Percentiles rank a stretch among this genome's conserved stretches.
Evolutionary conservation across 2,888 invertebrate genomes (phyloP).

Genomic region (Folsomia manolachei): DNA sequence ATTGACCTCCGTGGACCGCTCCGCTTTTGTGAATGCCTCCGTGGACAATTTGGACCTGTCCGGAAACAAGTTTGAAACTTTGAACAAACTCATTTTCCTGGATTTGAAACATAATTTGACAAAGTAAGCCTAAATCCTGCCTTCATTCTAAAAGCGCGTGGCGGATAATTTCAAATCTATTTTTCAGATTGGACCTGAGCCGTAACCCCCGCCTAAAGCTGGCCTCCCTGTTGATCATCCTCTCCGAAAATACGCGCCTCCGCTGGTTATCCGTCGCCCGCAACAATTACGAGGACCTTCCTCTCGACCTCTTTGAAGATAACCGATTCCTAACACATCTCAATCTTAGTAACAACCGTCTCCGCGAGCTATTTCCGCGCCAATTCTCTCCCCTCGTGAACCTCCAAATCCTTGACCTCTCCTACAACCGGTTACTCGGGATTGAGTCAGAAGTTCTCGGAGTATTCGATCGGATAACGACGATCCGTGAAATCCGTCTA

Average conservation of each 20-base stretch:
- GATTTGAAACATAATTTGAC: conserved; percentile 49
- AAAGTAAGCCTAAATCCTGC: conserved; percentile 55
- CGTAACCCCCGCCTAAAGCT: conserved; percentile 60
- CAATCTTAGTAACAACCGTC: conserved; percentile 70
- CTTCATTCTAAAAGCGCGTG: no score
- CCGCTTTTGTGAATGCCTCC: conserved; percentile 70
- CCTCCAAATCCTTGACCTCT: conserved; percentile 67
- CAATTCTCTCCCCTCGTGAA: conserved; percentile 59
- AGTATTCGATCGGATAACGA: conserved; percentile 57
- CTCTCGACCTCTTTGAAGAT: conserved; percentile 60
- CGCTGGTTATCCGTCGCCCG: conserved; percentile 56
- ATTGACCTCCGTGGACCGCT: conserved; percentile 69
- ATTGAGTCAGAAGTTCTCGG: conserved; percentile 61
- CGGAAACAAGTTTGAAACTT: conserved; percentile 69
- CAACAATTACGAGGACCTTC: conserved; percentile 60
- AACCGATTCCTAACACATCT: conserved; percentile 63
- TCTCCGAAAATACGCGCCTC: conserved; percentile 42
- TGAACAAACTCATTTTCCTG: conserved; percentile 63
- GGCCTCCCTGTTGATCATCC: conserved; percentile 40
- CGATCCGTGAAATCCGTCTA: conserved; percentile 53
- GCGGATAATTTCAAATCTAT: no score
- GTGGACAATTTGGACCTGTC: conserved; percentile 70
- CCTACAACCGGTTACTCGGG: conserved; percentile 68
- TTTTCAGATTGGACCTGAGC: conserved; percentile 66
- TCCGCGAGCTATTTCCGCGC: conserved; percentile 61